Conservation (phyloP, 2,797 vertebrate species). For the Phyllotis vaccarum region DNA sequence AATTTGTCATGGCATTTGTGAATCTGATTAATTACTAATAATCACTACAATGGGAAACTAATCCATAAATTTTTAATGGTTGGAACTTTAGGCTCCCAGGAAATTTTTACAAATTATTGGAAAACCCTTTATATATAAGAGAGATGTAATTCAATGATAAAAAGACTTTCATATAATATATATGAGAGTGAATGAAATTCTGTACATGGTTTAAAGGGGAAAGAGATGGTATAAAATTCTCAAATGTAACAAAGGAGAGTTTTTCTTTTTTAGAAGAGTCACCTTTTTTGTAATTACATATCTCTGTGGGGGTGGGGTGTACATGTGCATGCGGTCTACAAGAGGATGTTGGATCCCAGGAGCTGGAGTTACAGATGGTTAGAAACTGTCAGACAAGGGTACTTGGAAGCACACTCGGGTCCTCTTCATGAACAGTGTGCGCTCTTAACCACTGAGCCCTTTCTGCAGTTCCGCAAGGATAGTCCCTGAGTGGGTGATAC, state of each 20-base stretch:
- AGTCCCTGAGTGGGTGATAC: not conserved
- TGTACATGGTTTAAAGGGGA: not conserved
- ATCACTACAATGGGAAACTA: slow-evolving; percentile 22
- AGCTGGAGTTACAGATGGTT: not conserved
- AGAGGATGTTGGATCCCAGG: not conserved
- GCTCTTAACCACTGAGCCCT: not conserved
- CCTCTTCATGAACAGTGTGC: not conserved
- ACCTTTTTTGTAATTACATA: not conserved
- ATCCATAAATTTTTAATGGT: slow-evolving; percentile 15
- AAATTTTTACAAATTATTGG: not conserved
- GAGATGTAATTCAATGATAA: not conserved
- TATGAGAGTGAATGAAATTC: slow-evolving; percentile 8
- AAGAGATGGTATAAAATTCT: not conserved
- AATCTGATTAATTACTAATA: slow-evolving; percentile 55
- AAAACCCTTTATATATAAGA: not conserved
- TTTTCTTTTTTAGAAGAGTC: not conserved
- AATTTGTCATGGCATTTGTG: not conserved
- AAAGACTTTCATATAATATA: slow-evolving; percentile 13
- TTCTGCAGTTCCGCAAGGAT: not conserved
- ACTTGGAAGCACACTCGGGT: not conserved
- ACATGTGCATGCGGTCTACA: not conserved
- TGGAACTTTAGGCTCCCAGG: not conserved
- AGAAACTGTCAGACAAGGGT: not conserved
- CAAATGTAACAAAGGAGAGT: not conserved
- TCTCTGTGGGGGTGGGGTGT: not conserved